phyloP scores from a whole-genome alignment of 2,888 invertebrate genomes.

The Germaria angustata region DNA sequence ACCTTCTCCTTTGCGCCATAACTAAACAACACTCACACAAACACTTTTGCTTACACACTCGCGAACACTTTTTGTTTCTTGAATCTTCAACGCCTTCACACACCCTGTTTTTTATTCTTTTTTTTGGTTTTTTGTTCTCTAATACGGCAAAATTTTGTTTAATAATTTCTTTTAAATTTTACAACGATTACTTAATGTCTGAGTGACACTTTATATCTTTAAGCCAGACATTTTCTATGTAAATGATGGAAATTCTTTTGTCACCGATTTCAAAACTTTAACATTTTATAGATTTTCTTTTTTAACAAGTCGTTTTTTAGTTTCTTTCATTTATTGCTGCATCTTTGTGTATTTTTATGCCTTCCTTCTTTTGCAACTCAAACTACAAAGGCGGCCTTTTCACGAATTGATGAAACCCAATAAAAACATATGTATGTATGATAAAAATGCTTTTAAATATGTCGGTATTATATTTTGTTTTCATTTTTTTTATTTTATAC shows the following conservation, averaged over 20 bases:
- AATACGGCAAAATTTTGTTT: constrained; percentile 39
- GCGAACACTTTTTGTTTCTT: constrained; percentile 49
- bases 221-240: background rate
- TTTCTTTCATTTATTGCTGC: constrained; percentile 8
- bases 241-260: background rate
- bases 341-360: background rate
- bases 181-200: constrained; percentile 12
- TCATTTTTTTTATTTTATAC: constrained; percentile 15
- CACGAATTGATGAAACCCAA: constrained; percentile 47
- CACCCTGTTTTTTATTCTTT: constrained; percentile 59
- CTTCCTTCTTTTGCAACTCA: constrained; percentile 4
- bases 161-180: constrained; percentile 41
- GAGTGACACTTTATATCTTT: background rate
- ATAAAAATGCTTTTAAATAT: constrained; percentile 41
- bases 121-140: constrained; percentile 45
- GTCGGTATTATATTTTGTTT: too few species aligned
- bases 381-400: constrained; percentile 46
- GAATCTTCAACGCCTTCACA: constrained; percentile 64
- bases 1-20: constrained; percentile 52
- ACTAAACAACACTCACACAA: constrained; percentile 35
- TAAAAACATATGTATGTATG: constrained; percentile 38
- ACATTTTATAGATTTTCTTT: background rate
- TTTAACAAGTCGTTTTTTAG: constrained; percentile 15
- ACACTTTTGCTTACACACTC: constrained; percentile 21
- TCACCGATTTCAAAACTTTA: background rate